Conservation (phyloP, 2,797 vertebrate genomes). For the Ara ararauna region DNA sequence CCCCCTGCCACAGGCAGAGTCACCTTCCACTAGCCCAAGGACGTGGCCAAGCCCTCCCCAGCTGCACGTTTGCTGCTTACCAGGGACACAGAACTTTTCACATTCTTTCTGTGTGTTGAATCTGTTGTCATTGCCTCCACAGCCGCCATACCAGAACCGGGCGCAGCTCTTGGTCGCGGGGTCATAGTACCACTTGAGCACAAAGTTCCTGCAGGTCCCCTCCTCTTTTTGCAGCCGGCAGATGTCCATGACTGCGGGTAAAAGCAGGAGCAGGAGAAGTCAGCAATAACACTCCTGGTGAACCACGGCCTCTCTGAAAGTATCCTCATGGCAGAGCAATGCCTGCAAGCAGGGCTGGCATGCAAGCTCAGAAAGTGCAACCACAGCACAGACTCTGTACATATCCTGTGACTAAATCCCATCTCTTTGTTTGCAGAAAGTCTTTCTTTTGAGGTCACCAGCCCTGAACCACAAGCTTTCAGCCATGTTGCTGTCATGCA, state of each 20-base stretch:
- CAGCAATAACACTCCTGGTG: background rate
- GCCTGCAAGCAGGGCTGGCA: background rate
- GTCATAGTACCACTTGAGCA: conserved; percentile 91
- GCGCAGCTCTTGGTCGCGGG: conserved; percentile 80
- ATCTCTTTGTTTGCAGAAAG: background rate
- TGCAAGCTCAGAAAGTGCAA: background rate
- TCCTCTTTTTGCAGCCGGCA: conserved; percentile 86
- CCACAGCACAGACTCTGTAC: background rate
- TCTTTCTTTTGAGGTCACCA: background rate
- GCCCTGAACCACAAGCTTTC: background rate
- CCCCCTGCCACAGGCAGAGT: background rate
- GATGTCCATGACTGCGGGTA: conserved; percentile 68
- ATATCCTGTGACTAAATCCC: background rate
- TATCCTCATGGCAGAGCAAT: background rate
- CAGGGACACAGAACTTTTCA: conserved; percentile 84
- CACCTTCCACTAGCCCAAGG: background rate
- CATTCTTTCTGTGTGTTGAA: conserved; percentile 90
- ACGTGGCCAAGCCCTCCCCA: background rate
- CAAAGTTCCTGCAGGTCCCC: conserved; percentile 87
- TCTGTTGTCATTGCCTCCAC: conserved; percentile 91
- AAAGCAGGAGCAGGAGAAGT: background rate
- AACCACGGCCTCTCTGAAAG: background rate
- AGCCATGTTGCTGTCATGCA: background rate
- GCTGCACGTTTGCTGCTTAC: conserved; percentile 54
- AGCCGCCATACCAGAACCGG: conserved; percentile 96